Evolutionary conservation across 2,888 invertebrate genomes (phyloP), one percentile per base, ranked within the genome.

Genomic region (Meganola albula): DNA sequence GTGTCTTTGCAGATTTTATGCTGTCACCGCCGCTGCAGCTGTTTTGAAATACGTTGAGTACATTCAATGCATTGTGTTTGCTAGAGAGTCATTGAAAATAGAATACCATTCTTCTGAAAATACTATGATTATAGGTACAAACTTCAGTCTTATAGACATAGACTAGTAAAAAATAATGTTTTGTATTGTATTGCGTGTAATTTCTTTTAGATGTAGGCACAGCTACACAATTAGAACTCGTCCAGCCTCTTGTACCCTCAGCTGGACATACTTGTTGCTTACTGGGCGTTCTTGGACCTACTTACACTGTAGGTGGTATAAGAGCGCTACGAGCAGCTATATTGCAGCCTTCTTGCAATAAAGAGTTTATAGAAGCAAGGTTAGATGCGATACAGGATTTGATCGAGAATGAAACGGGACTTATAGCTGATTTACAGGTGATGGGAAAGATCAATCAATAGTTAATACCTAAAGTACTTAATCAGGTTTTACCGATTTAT

Each of bases 1-100:
- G n/a, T n/a, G n/a, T 18, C 10, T 35, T 39, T 23, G 16, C 63
- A 96, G 95, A 61, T 95, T 94, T 70, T 96, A 96, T 63, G 93
- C 95, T 8, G 69, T 97, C 31, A 91, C 96, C 6, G 92, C 97
- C 1, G 90, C 91, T n/a, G 90, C 94, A 9, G 97, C 96, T 2
- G 86, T 97, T 2, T 64, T 97, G 3, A 93, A 92, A 60, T 97
- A 96, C 68, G 88, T 95, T 1, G 95, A 97, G 71, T 90, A 90
- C 51, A 90, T 91, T 34, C 91, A 94, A 55, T 92, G 91, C 44
- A 84, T 93, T 10, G 86, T 91, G 10, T 96, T 93, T 70, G 90
- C 92, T 0, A 88, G 90, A 30, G 90, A 90, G 55, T 92, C 96
- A 0, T 74, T 98, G 40, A 93, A 92, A 74, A 88, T 97, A 16